These are phyloP conservation scores for Macroglossus sobrinus DNA, from an alignment of 2,113 vertebrate genomes.

Conservation along the genomic window DNA sequence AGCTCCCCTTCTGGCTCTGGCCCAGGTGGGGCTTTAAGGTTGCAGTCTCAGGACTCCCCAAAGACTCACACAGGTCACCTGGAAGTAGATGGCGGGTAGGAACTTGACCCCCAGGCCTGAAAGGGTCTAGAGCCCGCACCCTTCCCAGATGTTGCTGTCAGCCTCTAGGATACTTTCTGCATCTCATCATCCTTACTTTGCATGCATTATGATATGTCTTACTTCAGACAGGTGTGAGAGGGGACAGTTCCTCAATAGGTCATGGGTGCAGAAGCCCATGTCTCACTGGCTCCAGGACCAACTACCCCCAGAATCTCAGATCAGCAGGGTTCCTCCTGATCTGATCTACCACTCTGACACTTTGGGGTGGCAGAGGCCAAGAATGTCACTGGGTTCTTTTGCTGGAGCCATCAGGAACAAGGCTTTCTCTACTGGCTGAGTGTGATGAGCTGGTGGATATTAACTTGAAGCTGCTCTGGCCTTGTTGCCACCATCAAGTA, in stretches of 20 bases:
- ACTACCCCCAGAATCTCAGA: not conserved
- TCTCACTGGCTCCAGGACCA: not conserved
- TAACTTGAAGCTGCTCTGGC: not conserved
- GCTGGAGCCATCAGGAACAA: not conserved
- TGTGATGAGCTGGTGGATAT: not conserved
- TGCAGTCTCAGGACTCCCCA: not conserved
- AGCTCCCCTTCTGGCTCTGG: not conserved
- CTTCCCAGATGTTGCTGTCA: not conserved
- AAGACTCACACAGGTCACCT: not conserved
- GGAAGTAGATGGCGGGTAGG: not conserved
- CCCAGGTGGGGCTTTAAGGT: rapidly evolving
- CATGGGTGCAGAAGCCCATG: not conserved
- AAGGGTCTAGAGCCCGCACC: not conserved
- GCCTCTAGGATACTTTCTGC: not conserved
- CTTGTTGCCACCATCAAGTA: not conserved
- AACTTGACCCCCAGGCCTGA: not conserved
- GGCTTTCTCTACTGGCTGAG: not conserved
- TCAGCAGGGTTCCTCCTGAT: not conserved
- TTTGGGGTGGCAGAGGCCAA: no score
- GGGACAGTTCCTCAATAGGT: not conserved
- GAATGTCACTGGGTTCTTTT: not conserved
- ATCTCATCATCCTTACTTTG: not conserved
- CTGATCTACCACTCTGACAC: not conserved
- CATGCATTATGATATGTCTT: not conserved
- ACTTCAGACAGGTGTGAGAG: not conserved